Evolutionary conservation across 1,140 invertebrate species (phyloP).

Genomic region (Bombus confusus): DNA sequence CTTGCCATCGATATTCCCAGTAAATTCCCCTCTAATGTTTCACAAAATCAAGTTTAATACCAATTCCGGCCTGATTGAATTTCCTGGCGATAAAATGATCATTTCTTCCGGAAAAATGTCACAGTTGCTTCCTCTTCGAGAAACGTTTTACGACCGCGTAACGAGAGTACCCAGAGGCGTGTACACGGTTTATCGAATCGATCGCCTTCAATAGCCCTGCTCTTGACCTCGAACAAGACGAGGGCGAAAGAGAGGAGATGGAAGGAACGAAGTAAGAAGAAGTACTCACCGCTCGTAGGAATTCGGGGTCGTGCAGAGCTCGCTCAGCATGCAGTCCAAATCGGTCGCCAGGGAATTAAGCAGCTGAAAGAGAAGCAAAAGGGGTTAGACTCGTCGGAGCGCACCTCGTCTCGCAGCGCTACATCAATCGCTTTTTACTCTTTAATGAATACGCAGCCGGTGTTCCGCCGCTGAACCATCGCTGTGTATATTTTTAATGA

Average conservation of each 20-base stretch:
- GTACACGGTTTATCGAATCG: background rate
- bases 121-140: background rate
- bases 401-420: conserved; percentile 14
- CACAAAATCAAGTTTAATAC: background rate
- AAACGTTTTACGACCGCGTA: background rate
- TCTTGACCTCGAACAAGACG: conserved; percentile 46
- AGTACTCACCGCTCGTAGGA: conserved; percentile 75
- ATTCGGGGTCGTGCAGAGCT: conserved; percentile 84
- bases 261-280: conserved; percentile 20
- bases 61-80: background rate
- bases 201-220: conserved; percentile 19
- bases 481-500: conserved; percentile 12
- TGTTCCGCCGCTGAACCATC: background rate
- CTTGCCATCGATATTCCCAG: background rate
- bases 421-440: conserved; percentile 35
- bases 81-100: background rate
- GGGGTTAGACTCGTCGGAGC: conserved; percentile 34
- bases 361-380: conserved; percentile 83
- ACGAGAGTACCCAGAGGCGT: background rate
- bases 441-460: conserved; percentile 21
- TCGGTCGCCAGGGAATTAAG: conserved; percentile 88
- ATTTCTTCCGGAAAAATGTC: background rate
- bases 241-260: background rate
- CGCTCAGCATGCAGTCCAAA: conserved; percentile 88
- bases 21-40: background rate